These are phyloP conservation scores for Pavo muticus DNA, from an alignment of 2,113 vertebrate genomes.

Conservation along the genomic window DNA sequence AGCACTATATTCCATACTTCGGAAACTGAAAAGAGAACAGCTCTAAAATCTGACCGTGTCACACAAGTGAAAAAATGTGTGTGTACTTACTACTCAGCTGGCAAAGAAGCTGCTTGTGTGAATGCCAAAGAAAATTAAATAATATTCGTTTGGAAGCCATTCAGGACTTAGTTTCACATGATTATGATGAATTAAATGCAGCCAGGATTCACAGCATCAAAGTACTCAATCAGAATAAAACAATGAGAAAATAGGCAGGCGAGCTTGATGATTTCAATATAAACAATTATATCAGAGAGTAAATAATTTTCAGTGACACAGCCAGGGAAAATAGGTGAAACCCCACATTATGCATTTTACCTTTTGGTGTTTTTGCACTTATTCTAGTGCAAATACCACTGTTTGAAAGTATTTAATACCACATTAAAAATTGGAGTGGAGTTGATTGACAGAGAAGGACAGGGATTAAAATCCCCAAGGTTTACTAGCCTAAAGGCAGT, in stretches of 20 bases:
- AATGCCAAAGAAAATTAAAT: slow-evolving; percentile 52
- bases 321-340: neutral
- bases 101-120: slow-evolving; percentile 9
- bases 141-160: slow-evolving; percentile 49
- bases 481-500: slow-evolving; percentile 48
- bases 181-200: slow-evolving; percentile 54
- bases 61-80: neutral
- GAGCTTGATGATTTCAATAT: slow-evolving; percentile 40
- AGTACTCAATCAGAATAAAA: slow-evolving; percentile 43
- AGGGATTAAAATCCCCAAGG: slow-evolving; percentile 18
- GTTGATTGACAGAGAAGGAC: slow-evolving; percentile 29
- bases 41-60: slow-evolving; percentile 5
- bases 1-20: neutral
- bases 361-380: neutral
- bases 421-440: neutral
- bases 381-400: neutral
- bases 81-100: slow-evolving; percentile 34
- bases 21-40: neutral
- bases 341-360: neutral
- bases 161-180: slow-evolving; percentile 33
- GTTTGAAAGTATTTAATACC: neutral
- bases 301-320: slow-evolving; percentile 14
- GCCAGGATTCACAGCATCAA: slow-evolving; percentile 27
- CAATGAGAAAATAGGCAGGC: neutral
- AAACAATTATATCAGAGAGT: neutral